Evolutionary conservation across 2,797 vertebrate genomes (phyloP).

Genomic region (Onychomys leucogaster): DNA sequence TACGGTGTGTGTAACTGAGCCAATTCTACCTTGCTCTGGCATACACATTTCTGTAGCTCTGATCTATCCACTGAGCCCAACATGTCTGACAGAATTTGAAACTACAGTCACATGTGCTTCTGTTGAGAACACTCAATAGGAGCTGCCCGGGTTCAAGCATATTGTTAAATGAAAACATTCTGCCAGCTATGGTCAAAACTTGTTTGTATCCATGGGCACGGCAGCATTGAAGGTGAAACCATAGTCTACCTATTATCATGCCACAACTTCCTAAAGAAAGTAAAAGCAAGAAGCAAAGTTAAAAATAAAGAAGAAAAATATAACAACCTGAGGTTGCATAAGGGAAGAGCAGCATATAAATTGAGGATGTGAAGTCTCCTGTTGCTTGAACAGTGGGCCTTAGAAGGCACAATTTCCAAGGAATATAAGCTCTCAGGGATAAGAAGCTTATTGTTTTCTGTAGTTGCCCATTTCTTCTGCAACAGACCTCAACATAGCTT

Average conservation of each 20-base stretch:
- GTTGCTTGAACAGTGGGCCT: not conserved
- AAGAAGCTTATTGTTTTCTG: not conserved
- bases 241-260: not conserved
- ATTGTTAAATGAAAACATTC: not conserved
- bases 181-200: not conserved
- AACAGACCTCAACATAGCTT: not conserved
- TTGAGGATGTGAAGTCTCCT: not conserved
- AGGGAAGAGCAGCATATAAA: not conserved
- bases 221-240: not conserved
- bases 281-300: not conserved
- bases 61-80: not conserved
- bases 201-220: not conserved
- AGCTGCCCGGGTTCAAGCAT: not conserved
- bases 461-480: not conserved
- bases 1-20: slow-evolving; percentile 74
- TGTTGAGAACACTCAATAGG: not conserved
- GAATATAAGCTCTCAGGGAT: not conserved
- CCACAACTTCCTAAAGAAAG: not conserved
- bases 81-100: slow-evolving; percentile 25
- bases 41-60: slow-evolving; percentile 16
- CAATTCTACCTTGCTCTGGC: slow-evolving; percentile 68
- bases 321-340: not conserved
- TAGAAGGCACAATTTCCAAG: not conserved
- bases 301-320: not conserved
- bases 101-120: not conserved